phyloP scores from a whole-genome alignment of 1,140 invertebrate genomes.

The Sitodiplosis mosellana region DNA sequence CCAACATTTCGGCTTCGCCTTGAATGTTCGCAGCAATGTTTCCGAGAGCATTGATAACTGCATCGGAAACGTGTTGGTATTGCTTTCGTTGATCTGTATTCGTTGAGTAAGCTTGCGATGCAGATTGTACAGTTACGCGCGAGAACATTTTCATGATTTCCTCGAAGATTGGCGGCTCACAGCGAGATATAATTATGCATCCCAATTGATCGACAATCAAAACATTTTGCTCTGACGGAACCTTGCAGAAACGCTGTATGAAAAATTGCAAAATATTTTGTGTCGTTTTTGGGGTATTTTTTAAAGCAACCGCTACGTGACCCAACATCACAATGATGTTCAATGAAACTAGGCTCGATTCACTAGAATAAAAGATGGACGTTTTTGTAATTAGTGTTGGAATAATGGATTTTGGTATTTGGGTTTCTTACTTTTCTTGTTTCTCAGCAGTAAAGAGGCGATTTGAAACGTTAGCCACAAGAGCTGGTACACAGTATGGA shows the following conservation, averaged over 20 bases:
- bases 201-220: slow-evolving; percentile 94
- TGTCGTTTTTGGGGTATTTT: slow-evolving; percentile 77
- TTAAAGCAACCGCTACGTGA: slow-evolving; percentile 86
- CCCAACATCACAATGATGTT: slow-evolving; percentile 96
- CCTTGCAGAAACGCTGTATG: slow-evolving; percentile 85
- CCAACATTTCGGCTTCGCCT: slow-evolving; percentile 69
- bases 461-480: slow-evolving; percentile 88
- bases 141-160: slow-evolving; percentile 98
- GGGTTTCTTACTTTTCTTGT: slow-evolving; percentile 39
- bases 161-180: slow-evolving; percentile 68
- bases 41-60: slow-evolving; percentile 85
- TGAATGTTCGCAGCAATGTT: slow-evolving; percentile 88
- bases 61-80: slow-evolving; percentile 65
- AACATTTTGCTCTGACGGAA: slow-evolving; percentile 71
- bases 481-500: slow-evolving; percentile 78
- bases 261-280: slow-evolving; percentile 95
- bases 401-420: background rate
- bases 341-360: slow-evolving; percentile 76
- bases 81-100: slow-evolving; percentile 41
- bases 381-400: background rate
- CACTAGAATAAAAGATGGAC: slow-evolving; percentile 33
- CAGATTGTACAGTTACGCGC: slow-evolving; percentile 82
- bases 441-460: slow-evolving; percentile 80
- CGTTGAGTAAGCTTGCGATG: slow-evolving; percentile 67
- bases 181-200: slow-evolving; percentile 88